These are phyloP conservation scores for Dione vanillae DNA, from an alignment of 2,888 invertebrate species.

Conservation along the genomic window DNA sequence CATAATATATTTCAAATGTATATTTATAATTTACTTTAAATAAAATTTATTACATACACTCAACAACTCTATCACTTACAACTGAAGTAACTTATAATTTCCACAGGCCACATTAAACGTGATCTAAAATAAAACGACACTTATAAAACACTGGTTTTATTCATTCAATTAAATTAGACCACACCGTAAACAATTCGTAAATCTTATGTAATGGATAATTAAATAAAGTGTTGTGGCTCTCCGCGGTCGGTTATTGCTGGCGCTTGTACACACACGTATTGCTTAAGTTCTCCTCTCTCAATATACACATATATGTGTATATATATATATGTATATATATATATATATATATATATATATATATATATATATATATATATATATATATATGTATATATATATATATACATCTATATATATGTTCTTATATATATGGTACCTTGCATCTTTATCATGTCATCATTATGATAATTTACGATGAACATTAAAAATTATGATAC, in stretches of 20 bases:
- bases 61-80: background rate
- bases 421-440: background rate
- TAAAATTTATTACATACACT: too few species aligned
- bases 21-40: too few species aligned
- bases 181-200: slow-evolving; percentile 72
- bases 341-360: too few species aligned
- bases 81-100: background rate
- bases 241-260: slow-evolving; percentile 23
- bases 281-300: slow-evolving; percentile 10
- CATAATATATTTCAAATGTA: too few species aligned
- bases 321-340: too few species aligned
- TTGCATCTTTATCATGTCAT: slow-evolving; percentile 2
- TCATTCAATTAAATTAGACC: slow-evolving; percentile 63
- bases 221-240: slow-evolving; percentile 4
- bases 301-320: too few species aligned
- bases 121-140: slow-evolving; percentile 46
- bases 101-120: background rate
- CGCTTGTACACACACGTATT: slow-evolving; percentile 15
- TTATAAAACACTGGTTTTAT: slow-evolving; percentile 57
- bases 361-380: too few species aligned
- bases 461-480: too few species aligned
- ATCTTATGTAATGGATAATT: slow-evolving; percentile 61
- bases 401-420: too few species aligned
- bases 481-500: too few species aligned
- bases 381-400: too few species aligned